Evolutionary conservation across 2,113 vertebrate species (phyloP).

Genomic region (Protobothrops mucrosquamatus): DNA sequence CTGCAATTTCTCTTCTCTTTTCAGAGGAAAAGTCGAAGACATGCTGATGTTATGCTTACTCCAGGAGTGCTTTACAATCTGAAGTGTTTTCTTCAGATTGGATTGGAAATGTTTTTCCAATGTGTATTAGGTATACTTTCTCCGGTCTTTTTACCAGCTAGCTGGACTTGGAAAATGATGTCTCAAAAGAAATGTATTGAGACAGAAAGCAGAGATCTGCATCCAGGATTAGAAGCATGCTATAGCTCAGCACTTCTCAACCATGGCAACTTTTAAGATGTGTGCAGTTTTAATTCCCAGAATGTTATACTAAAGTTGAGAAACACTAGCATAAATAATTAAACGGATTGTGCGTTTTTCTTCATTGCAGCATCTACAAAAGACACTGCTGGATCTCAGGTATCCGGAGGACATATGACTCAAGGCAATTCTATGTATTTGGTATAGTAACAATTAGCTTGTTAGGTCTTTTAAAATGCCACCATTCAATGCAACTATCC

Average conservation of each 20-base stretch:
- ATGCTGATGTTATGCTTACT: background rate
- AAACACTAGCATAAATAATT: background rate
- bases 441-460: background rate
- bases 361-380: background rate
- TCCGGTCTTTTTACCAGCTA: background rate
- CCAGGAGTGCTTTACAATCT: background rate
- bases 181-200: background rate
- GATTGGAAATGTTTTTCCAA: background rate
- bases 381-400: background rate
- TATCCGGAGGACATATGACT: background rate
- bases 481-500: background rate
- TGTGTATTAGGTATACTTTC: background rate
- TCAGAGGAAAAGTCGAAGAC: background rate
- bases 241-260: background rate
- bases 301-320: background rate
- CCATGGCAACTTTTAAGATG: background rate
- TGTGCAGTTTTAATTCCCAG: background rate
- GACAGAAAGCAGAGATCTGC: background rate
- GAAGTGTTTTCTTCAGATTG: background rate
- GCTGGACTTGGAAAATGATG: background rate
- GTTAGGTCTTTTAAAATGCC: background rate
- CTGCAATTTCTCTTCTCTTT: background rate
- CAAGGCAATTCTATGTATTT: background rate
- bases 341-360: background rate
- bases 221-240: background rate